Base-by-base conservation (phyloP, 2,797 vertebrate genomes). In the Taenioides sp. region DNA sequence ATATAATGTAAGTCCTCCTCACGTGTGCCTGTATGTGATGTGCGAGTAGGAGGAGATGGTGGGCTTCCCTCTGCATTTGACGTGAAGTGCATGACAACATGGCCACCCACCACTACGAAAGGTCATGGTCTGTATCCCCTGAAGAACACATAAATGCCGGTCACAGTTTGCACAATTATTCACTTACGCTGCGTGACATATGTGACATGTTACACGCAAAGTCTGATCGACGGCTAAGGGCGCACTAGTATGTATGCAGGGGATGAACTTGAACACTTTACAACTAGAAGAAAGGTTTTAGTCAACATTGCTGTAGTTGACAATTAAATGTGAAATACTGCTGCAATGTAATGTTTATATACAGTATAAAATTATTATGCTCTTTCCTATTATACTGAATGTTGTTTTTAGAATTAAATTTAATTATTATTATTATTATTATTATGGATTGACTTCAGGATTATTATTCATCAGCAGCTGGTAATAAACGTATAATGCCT, bases 101-200 rank as follows among this genome's bases (percentile, higher is more conserved):
- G 73, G 70, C 70, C 71, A 47, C 80, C 71, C 64, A 74, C 47
- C 16, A 49, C 68, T 52, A 65, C 31, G 65, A 83, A 86, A 86
- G 86, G 85, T 88, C 84, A 84, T 47, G 59, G 76, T 84, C 77
- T 71, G 69, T 72, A 72, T 76, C 77, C 85, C 80, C 83, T 64
- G 70, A 78, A 79, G 85, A 84, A 70, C 18, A 5, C 77, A 47
- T 80, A 76, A 81, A 83, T 75, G 70, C 75, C 69, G 77, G 82
- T 82, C 84, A 83, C 75, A 52, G 73, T 80, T 77, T 65, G 79
- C 65, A 79, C 43, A 10, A 77, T 81, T 77, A 73, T 58, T 58
- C 70, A 49, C 60, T 68, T 69, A 64, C 58, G 67, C 76, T 62
- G 23, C 27, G 67, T 78, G 80, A 81, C 81, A 82, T 78, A 62